Evolutionary conservation across 2,113 vertebrate genomes (phyloP), one percentile per base, ranked within the genome.

Genomic region (Anolis carolinensis): DNA sequence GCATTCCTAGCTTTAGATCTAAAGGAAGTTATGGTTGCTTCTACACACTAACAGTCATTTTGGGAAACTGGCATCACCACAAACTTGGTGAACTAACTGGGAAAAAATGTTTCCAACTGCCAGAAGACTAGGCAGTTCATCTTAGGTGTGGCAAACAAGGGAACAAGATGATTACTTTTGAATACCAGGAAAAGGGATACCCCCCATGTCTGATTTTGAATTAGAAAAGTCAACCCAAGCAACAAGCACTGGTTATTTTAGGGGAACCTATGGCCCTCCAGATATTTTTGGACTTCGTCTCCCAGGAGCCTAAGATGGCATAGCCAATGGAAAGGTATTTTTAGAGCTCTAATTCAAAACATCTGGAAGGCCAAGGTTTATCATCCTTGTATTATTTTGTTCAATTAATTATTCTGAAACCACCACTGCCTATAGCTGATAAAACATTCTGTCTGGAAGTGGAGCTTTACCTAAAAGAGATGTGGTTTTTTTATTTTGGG

Each of bases 21-120:
- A 48, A 27, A 83, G 71, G 30, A 32, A 67, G 20, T 50, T 50
- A 25, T 5, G 11, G 62, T 16, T 67, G 36, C 39, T 50, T 76
- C 83, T 50, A 14, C 73, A 20, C 27, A 65, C 73, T 44, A 67
- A 34, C 36, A 48, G 48, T 77, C 36, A 50, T 76, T 83, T 76
- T 50, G 30, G 18, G 73, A 77, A 67, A 30, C 72, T 30, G 63
- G 59, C 27, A 30, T 75, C 25, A 62, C 82, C 52, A 74, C 52
- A 76, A 63, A 59, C 30, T 13, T 39, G 34, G 1, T 67, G 83
- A 84, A 32, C 10, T 50, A 67, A 76, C 36, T 77, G 76, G 83
- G 73, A 76, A 76, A 62, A 76, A 76, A 84, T 84, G 82, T 65
- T 65, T 34, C 55, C 63, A 16, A 23, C 34, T 65, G 52, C 55